Evolutionary conservation across 2,888 invertebrate species (phyloP).

Genomic region (Agrotis exclamationis): DNA sequence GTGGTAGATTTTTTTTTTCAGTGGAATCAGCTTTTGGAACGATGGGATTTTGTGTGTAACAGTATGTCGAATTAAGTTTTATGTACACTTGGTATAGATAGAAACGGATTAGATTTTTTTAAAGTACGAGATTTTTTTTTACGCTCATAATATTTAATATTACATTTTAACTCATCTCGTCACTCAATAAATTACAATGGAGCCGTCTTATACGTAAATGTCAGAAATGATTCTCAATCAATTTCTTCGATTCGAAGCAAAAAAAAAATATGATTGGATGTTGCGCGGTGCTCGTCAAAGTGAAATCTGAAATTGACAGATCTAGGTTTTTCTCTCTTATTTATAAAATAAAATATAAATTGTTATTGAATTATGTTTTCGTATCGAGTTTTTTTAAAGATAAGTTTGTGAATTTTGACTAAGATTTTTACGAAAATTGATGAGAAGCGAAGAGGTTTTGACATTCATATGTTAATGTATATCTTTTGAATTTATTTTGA

Average conservation of each 20-base stretch:
- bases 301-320: constrained; percentile 61
- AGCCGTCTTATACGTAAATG: constrained; percentile 49
- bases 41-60: constrained; percentile 45
- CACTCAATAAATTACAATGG: constrained; percentile 50
- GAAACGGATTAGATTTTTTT: background rate
- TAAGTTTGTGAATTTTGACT: constrained; percentile 10
- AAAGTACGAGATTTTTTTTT: background rate
- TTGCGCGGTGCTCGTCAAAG: constrained; percentile 40
- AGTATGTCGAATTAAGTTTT: constrained; percentile 55
- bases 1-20: constrained; percentile 60
- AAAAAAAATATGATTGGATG: constrained; percentile 53
- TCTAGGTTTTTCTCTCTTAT: constrained; percentile 49
- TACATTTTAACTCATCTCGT: constrained; percentile 32
- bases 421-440: background rate
- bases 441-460: background rate
- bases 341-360: constrained; percentile 48
- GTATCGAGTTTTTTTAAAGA: constrained; percentile 5
- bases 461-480: background rate
- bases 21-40: constrained; percentile 31
- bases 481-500: background rate
- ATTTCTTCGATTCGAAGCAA: constrained; percentile 55
- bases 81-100: constrained; percentile 13
- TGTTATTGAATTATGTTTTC: constrained; percentile 28
- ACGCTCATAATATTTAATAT: background rate
- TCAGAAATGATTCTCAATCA: constrained; percentile 59